Evolutionary conservation across 2,888 invertebrate species (phyloP).

Genomic region (Athalia cordata): DNA sequence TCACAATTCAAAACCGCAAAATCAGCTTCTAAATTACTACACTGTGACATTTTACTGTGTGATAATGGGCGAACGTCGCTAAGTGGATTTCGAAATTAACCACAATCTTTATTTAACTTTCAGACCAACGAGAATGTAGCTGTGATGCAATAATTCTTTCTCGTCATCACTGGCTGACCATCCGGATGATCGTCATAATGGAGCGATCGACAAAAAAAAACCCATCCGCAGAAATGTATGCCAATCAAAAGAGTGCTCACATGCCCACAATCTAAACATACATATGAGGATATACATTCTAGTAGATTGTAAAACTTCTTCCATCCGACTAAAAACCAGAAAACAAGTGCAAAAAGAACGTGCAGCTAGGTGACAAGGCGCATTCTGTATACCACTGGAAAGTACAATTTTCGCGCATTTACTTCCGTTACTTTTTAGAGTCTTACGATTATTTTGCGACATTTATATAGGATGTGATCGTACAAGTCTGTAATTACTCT

Average conservation of each 20-base stretch:
- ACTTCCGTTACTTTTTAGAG: background rate
- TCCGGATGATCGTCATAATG: no score
- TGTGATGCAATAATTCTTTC: background rate
- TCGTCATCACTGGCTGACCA: no score
- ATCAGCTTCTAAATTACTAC: background rate
- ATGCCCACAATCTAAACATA: background rate
- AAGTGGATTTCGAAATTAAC: background rate
- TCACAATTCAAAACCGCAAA: conserved; percentile 7
- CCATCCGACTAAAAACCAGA: background rate
- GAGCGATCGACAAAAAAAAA: no score
- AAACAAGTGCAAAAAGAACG: no score
- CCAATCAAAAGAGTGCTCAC: no score
- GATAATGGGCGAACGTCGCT: background rate
- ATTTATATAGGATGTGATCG: no score
- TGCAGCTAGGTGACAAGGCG: background rate
- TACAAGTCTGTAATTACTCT: background rate
- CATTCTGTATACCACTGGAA: background rate
- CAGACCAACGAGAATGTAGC: no score
- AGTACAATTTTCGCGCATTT: background rate
- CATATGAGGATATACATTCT: background rate
- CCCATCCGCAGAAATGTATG: no score
- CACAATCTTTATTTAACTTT: background rate
- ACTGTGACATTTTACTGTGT: background rate
- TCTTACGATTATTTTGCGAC: background rate
- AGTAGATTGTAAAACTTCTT: background rate